Base-by-base conservation (phyloP, 2,113 vertebrate species). In the Zingel zingel region DNA sequence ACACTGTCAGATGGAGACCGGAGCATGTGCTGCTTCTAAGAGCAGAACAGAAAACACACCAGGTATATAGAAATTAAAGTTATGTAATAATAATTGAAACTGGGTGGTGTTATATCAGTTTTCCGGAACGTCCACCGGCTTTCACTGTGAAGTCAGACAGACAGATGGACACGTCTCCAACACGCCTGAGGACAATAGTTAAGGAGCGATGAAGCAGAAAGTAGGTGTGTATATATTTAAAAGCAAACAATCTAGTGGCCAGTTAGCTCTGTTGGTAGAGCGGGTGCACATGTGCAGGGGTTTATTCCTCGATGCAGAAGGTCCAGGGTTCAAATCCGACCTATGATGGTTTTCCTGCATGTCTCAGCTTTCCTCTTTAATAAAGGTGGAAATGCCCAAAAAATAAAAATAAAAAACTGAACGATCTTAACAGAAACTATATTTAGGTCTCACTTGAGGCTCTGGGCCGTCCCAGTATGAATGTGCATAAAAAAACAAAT, bases 61-160 rank as follows among this genome's bases (percentile, higher is more conserved):
- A 39, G 10, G 7, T 6, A 23, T 3, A 23, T 0, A 4, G 2
- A 7, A 43, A 50, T 56, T 30, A 54, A 71, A 25, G 36, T 53
- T 39, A 47, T 10, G 3, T n/a, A 6, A 56, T 23, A 53, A 23
- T 25, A 25, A 51, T 79, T 18, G 0, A 33, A 68, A 51, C 12
- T 0, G 2, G 0, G 64, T 1, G 16, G 10, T 0, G 15, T 25
- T 6, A 18, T 2, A 13, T 18, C 25, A 51, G 74, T 68, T 6
- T 2, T 8, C 27, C 1, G 56, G 36, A 68, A 27, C 27, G 23
- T 79, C 51, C 68, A 58, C 10, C 12, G 21, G 72, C 45, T 18
- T 64, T 86, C 77, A 92, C 30, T 6, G 79, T 45, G 9, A 94
- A 94, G 86, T 93, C 93, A 27, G 82, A 87, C 79, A 91, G 72